These are phyloP conservation scores for Crotophaga sulcirostris DNA, from an alignment of 2,113 vertebrate species.

Conservation along the genomic window DNA sequence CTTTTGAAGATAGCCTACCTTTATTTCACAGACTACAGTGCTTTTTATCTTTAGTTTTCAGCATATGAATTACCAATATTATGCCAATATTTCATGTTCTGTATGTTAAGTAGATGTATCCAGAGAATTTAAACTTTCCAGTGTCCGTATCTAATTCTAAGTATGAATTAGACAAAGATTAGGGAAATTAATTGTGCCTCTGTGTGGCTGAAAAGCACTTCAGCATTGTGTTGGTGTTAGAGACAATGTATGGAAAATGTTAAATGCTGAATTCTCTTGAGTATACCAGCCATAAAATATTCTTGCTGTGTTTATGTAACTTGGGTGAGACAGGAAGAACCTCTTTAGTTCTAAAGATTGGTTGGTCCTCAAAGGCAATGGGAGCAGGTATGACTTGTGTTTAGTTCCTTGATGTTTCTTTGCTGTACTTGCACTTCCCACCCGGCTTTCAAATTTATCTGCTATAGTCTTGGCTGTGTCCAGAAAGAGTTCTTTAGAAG, in stretches of 20 bases:
- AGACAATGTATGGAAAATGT: not conserved
- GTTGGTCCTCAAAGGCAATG: constrained; percentile 45
- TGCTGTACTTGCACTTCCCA: not conserved
- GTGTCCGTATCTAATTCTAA: not conserved
- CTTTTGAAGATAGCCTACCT: not conserved
- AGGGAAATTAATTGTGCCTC: not conserved
- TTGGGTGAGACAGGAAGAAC: not conserved
- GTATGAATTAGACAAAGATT: not conserved
- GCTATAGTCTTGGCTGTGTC: not conserved
- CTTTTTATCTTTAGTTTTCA: not conserved
- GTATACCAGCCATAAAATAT: not conserved
- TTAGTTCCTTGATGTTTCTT: not conserved
- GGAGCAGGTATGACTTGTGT: constrained; percentile 9
- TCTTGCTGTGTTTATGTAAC: not conserved
- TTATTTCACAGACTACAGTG: not conserved
- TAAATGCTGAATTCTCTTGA: not conserved
- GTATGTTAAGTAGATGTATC: not conserved
- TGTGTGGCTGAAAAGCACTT: not conserved
- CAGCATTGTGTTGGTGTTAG: not conserved
- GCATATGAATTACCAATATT: not conserved
- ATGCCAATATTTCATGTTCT: not conserved
- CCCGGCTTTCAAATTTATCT: not conserved
- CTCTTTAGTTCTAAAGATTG: not conserved
- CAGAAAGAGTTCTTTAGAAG: not conserved
- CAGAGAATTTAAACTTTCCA: not conserved